These are phyloP conservation scores for Hyles euphorbiae DNA, from an alignment of 1,140 invertebrate species.

Conservation along the genomic window DNA sequence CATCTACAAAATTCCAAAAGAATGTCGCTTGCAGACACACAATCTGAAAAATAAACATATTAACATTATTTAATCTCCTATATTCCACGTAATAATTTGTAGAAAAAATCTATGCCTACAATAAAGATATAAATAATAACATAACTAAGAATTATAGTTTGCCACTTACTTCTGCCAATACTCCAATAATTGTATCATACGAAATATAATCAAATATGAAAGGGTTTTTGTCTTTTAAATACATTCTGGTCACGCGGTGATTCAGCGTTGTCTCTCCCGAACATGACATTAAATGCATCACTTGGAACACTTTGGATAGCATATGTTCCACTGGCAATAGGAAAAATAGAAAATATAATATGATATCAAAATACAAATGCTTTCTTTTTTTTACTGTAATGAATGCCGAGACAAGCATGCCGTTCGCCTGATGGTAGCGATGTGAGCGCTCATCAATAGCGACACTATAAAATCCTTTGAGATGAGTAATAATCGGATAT, in stretches of 20 bases:
- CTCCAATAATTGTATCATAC: not conserved
- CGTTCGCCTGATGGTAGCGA: no score
- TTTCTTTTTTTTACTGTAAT: no score
- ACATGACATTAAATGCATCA: constrained; percentile 10
- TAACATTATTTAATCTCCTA: not conserved
- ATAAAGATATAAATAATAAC: not conserved
- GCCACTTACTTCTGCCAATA: not conserved
- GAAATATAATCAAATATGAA: not conserved
- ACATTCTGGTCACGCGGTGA: not conserved
- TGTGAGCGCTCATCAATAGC: no score
- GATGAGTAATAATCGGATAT: no score
- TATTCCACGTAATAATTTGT: not conserved
- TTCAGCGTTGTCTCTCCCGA: constrained; percentile 6
- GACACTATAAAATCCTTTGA: no score
- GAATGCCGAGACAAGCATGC: no score
- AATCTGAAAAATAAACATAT: constrained; percentile 16
- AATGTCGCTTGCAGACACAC: constrained; percentile 25
- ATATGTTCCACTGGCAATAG: constrained; percentile 27
- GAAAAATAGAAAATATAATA: not conserved
- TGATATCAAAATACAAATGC: no score
- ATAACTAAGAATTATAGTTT: not conserved
- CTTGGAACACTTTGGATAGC: constrained; percentile 14
- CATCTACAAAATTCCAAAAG: constrained; percentile 28
- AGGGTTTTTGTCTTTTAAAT: not conserved
- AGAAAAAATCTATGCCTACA: not conserved